Base-by-base conservation (phyloP, 2,113 vertebrate species). In the Apaloderma vittatum region DNA sequence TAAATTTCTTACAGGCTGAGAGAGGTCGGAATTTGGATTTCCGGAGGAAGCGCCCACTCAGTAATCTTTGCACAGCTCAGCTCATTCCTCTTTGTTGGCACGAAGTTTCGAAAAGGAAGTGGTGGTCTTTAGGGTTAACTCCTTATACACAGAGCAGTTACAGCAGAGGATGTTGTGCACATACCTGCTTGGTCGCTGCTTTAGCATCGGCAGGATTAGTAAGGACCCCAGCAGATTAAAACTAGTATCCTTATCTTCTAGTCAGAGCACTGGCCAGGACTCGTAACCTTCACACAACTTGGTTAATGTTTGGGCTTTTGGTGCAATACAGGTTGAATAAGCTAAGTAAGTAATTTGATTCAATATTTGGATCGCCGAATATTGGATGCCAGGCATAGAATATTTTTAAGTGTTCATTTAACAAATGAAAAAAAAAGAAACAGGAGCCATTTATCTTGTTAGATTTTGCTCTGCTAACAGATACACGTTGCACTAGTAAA, bases 151-250 rank as follows among this genome's bases (percentile, higher is more conserved):
- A 20, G 36, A 66, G 32, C 34, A n/a, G 26, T 72, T 73, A 49
- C 30, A 68, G 61, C 30, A 37, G 40, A 68, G 43, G 18, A 61
- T 22, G 14, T 29, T 55, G 30, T 62, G 40, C 21, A 19, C 15
- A 2, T 48, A 24, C 10, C 0, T 0, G 43, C 46, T 62, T 73
- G 34, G 48, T 45, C 1, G 0, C 21, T 54, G 9, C 51, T 72
- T 83, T 8, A 30, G 45, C 16, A 30, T 72, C 65, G 65, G 29
- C 20, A 27, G 58, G 20, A 30, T 65, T 30, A 54, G 27, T 30
- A 34, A 65, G 65, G 45, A 30, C 23, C 58, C 34, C 9, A 4
- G n/a, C 23, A 40, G n/a, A 54, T 83, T 52, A 71, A 46, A 57
- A 76, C 9, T 70, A 71, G 32, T 19, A 11, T 45, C 36, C 23